Evolutionary conservation across 1,140 invertebrate species (phyloP).

Genomic region (Manduca sexta): DNA sequence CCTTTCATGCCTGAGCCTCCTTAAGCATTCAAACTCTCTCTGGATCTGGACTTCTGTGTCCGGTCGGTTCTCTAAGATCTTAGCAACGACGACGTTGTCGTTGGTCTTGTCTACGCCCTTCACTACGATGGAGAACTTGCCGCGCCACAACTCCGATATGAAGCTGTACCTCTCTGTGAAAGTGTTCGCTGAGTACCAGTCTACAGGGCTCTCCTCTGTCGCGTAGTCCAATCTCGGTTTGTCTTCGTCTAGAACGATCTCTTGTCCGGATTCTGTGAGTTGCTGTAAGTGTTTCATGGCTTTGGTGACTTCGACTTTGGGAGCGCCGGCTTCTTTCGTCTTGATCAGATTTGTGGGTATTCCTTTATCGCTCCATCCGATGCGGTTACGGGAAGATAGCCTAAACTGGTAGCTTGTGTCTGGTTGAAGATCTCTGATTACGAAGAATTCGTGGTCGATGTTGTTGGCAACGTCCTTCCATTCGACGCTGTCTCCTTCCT

Average conservation of each 20-base stretch:
- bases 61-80: conserved; percentile 82
- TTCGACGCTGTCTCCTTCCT: conserved; percentile 81
- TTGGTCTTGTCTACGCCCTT: conserved; percentile 86
- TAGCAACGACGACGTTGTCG: conserved; percentile 83
- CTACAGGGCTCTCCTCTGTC: conserved; percentile 81
- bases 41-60: conserved; percentile 79
- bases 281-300: conserved; percentile 90
- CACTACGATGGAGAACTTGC: conserved; percentile 88
- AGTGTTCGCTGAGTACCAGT: conserved; percentile 79
- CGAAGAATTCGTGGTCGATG: conserved; percentile 95
- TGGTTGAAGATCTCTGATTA: conserved; percentile 85
- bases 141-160: conserved; percentile 87
- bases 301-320: conserved; percentile 82
- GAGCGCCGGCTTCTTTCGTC: conserved; percentile 78
- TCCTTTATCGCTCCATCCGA: conserved; percentile 93
- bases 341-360: conserved; percentile 81
- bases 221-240: conserved; percentile 81
- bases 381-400: conserved; percentile 89
- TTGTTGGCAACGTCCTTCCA: conserved; percentile 91
- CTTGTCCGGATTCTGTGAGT: conserved; percentile 85
- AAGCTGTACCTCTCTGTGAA: conserved; percentile 85
- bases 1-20: conserved; percentile 87
- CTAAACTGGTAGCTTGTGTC: conserved; percentile 91
- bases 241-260: conserved; percentile 79
- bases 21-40: conserved; percentile 87